phyloP scores from a whole-genome alignment of 2,113 vertebrate species.

The Microcebus tavaratra region DNA sequence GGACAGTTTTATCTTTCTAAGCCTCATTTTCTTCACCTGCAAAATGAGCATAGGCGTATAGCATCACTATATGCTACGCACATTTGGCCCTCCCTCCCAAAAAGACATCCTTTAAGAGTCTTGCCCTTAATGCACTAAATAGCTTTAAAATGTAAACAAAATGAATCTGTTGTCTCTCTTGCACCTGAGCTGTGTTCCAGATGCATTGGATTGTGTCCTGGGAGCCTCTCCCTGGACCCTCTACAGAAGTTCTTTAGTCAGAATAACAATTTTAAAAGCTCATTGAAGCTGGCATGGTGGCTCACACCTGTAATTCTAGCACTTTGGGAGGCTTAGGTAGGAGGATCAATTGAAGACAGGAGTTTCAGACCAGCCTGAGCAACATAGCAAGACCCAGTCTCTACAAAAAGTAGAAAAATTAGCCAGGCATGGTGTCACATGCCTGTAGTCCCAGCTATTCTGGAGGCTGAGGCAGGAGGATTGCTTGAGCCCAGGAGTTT shows the following conservation, averaged over 20 bases:
- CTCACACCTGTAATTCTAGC: too few species aligned
- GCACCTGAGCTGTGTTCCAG: background rate
- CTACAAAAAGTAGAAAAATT: too few species aligned
- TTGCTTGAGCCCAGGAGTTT: too few species aligned
- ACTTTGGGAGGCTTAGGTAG: too few species aligned
- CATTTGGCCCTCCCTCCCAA: background rate
- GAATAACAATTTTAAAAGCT: too few species aligned
- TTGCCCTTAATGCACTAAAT: background rate
- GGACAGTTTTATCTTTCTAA: background rate
- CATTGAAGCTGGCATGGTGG: too few species aligned
- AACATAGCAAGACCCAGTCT: too few species aligned
- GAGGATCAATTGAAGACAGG: too few species aligned
- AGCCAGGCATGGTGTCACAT: too few species aligned
- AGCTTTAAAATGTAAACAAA: background rate
- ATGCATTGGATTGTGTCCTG: background rate
- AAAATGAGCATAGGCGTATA: background rate
- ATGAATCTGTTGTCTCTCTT: background rate
- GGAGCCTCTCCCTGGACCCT: background rate
- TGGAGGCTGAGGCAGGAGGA: too few species aligned
- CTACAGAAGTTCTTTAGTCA: background rate
- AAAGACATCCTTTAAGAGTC: background rate
- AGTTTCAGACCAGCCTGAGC: too few species aligned
- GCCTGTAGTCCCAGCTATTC: too few species aligned
- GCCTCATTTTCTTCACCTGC: background rate
- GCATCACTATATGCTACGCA: background rate